Base-by-base conservation (phyloP, 37 sponge, comb jelly and placozoan species). In the Halichondria panicea region DNA sequence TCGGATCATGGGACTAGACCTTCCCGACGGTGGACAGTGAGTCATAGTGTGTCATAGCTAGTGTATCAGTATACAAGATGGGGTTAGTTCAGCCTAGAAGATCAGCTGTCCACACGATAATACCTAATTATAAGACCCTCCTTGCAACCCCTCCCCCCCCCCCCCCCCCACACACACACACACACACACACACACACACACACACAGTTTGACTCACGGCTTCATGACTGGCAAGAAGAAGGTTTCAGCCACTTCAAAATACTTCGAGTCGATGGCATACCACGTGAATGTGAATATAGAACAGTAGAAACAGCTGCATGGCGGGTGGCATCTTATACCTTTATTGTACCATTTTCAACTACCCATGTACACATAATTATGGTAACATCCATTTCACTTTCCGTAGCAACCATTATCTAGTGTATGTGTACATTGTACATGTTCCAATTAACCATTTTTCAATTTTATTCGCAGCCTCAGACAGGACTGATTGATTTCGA, bases 261-360 rank as follows among this genome's bases (percentile, higher is more conserved):
- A 87, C 92, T 98, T 98, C 83, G 99, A 98, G 80, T 93, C 94
- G 27, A 83, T 98, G 89, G 89, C 99, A 2, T 98, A 98, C 83
- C 89, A 91, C 46, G 41, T 95, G 13, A 59, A 90, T 62, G 95
- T 91, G 55, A 78, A 89, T 28, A 25, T 18, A 15, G 15, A 63
- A 11, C 34, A 5, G 61, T 59, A 27, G 18, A n/a, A n/a, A n/a
- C n/a, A n/a, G n/a, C n/a, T n/a, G n/a, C n/a, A n/a, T n/a, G n/a
- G n/a, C n/a, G n/a, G n/a, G n/a, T n/a, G n/a, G n/a, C n/a, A n/a
- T n/a, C n/a, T n/a, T n/a, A n/a, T n/a, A n/a, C n/a, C n/a, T n/a
- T n/a, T n/a, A n/a, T n/a, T n/a, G n/a, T n/a, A n/a, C n/a, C n/a
- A n/a, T n/a, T n/a, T n/a, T n/a, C n/a, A n/a, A n/a, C n/a, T n/a